Evolutionary conservation across 2,888 invertebrate genomes (phyloP), one percentile per base, ranked within the genome.

Genomic region (Fabriciana adippe): DNA sequence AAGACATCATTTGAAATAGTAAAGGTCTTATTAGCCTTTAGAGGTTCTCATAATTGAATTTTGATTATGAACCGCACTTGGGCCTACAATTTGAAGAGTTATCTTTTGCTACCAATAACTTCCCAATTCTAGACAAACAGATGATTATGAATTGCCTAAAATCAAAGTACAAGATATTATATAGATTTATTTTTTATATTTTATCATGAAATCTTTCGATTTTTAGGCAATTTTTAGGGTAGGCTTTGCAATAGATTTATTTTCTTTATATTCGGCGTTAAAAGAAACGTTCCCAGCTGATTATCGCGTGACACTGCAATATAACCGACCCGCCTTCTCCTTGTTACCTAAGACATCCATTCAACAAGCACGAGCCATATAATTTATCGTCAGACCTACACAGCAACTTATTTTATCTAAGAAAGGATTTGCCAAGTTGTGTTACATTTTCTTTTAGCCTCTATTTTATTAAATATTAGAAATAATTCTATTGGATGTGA

Each of bases 341-440:
- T 60, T 67, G 72, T 72, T 69, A 69, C 66, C 68, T 66, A 35
- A 55, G 57, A 64, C 61, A 56, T 55, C 55, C 21, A 64, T 70
- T 67, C 50, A 56, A 57, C 63, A 51, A 53, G 35, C 63, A 59
- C 54, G 61, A 66, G 50, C 45, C 54, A 64, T 60, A 50, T 64
- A 68, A 68, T 61, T 61, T 64, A 60, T 65, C 51, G 53, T 55
- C 15, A 68, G 64, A 65, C 60, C 67, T 41, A 41, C 64, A 47
- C 35, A 26, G 47, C 60, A 56, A 60, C 55, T 45, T 61, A 51
- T 64, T 68, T 61, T 55, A 64, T 68, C 55, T 62, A 31, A 55
- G 62, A 55, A 50, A 41, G 62, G 50, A 69, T 65, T 57, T 63
- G 54, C 31, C 41, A 53, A 48, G 50, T 51, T 51, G 61, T 61